Percentiles rank a stretch among this genome's conserved stretches.
These are phyloP conservation scores for Anthopleura xanthogrammica DNA, from an alignment of 92 coral and sea anemone genomes.

Conservation along the genomic window DNA sequence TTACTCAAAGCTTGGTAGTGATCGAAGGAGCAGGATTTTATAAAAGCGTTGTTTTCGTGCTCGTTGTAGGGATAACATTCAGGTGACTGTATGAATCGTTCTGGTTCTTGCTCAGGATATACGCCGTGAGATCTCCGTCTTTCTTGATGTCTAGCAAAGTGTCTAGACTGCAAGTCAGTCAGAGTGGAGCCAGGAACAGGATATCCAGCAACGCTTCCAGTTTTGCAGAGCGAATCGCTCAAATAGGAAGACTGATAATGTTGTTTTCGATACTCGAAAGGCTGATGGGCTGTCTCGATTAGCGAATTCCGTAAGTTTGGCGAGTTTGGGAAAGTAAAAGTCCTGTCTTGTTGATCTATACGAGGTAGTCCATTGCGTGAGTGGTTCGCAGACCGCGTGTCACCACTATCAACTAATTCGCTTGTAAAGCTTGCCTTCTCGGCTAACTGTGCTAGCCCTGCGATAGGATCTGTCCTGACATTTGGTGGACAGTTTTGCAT, in stretches of 20 bases:
- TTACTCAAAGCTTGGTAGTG: constrained; percentile 61
- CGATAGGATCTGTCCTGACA: constrained; percentile 57
- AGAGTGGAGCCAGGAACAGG: constrained; percentile 46
- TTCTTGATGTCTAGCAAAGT: constrained; percentile 30
- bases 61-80: constrained; percentile 24
- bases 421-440: constrained; percentile 62
- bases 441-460: constrained; percentile 69
- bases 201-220: constrained; percentile 20
- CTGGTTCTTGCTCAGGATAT: constrained; percentile 5
- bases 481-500: constrained; percentile 47
- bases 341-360: constrained; percentile 45
- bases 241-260: constrained; percentile 16
- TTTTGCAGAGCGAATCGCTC: constrained; percentile 20
- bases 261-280: constrained; percentile 2
- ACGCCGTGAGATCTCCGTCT: constrained; percentile 8
- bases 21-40: constrained; percentile 54
- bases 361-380: constrained; percentile 69
- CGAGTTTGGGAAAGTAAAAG: constrained; percentile 27
- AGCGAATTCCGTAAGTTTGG: constrained; percentile 29
- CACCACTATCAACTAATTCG: constrained; percentile 66
- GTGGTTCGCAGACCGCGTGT: constrained; percentile 84
- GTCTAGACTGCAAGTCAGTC: constrained; percentile 50
- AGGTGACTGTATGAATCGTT: neutral
- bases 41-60: constrained; percentile 15
- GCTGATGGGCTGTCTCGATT: constrained; percentile 7